Evolutionary conservation across 1,140 invertebrate species (phyloP), one percentile per base, ranked within the genome.

Genomic region (Drosophila truncata): DNA sequence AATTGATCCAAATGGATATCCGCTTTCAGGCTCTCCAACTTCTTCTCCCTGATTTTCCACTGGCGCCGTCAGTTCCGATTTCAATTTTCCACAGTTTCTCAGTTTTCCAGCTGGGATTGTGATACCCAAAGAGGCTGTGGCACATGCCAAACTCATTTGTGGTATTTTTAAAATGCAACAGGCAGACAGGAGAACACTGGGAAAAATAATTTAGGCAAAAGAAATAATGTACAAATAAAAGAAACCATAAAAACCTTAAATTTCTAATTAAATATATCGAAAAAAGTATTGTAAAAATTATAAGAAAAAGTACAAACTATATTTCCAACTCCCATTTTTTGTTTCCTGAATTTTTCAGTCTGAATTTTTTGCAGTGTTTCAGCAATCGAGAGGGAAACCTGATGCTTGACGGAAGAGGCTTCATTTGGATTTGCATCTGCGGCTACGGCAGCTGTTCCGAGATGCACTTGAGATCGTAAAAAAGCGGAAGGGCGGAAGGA

Each of bases 91-190:
- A 18, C 10, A 44, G 18, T 44, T 37, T 49, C 13, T 18, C 37
- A 41, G 13, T 42, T 29, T 39, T 33, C 64, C 50, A 33, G 59
- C 63, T 70, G 57, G 44, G 35, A 64, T 64, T 64, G 55, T 60
- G 75, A 54, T 54, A 35, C 50, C 50, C 50, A 35, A 35, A 54
- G 50, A 54, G 33, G 50, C 50, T 54, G 65, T 79, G 82, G 80
- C 83, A 91, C 88, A 91, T 91, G 88, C 78, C 80, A 88, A 84
- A 80, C 74, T 55, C 88, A 91, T 91, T 91, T 84, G 54, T 58
- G 57, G 55, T 91, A 91, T 84, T 82, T 91, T 91, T 76, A 91
- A 80, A 41, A 78, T 59, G 66, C 75, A 50, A 44, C 64, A 37
- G 41, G 33, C 46, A 57, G 27, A 18, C 49, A 23, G 31, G 8